Evolutionary conservation across 2,888 invertebrate species (phyloP).

Genomic region (Caenorhabditis drosophilae): DNA sequence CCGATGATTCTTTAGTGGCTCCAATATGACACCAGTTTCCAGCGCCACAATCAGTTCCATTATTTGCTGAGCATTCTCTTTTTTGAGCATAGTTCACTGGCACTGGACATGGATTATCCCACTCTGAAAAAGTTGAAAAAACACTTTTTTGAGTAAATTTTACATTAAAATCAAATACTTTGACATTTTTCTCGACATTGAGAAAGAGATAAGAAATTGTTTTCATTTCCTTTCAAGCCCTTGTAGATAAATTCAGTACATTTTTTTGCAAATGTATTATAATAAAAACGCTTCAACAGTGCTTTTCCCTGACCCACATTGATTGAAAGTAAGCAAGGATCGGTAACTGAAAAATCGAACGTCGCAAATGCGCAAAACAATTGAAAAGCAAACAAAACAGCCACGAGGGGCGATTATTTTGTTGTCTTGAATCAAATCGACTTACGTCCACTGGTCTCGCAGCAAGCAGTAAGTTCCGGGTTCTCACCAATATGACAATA

Average conservation of each 20-base stretch:
- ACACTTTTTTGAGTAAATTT: background rate
- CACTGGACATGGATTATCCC: conserved; percentile 63
- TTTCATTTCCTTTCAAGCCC: conserved; percentile 65
- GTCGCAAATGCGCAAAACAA: background rate
- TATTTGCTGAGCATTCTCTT: conserved; percentile 33
- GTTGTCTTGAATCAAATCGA: conserved; percentile 3
- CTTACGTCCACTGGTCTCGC: conserved; percentile 65
- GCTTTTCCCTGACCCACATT: conserved; percentile 61
- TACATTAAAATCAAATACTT: conserved; percentile 37
- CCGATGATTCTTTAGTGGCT: conserved; percentile 52
- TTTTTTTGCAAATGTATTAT: conserved; percentile 62
- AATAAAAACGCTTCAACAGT: conserved; percentile 60
- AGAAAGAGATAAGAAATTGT: conserved; percentile 60
- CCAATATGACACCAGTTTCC: conserved; percentile 68
- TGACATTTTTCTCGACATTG: conserved; percentile 62
- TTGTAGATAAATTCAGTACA: conserved; percentile 65
- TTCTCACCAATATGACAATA: conserved; percentile 68
- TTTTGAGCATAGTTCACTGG: conserved; percentile 38
- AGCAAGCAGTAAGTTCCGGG: conserved; percentile 62
- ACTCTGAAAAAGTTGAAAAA: conserved; percentile 50
- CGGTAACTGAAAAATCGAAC: conserved; percentile 52
- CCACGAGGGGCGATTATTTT: conserved; percentile 6
- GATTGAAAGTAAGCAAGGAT: conserved; percentile 63
- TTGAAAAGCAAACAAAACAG: conserved; percentile 5
- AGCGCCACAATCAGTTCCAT: conserved; percentile 46